phyloP scores from a whole-genome alignment of 1,140 invertebrate genomes.

The Gryon sp. region DNA sequence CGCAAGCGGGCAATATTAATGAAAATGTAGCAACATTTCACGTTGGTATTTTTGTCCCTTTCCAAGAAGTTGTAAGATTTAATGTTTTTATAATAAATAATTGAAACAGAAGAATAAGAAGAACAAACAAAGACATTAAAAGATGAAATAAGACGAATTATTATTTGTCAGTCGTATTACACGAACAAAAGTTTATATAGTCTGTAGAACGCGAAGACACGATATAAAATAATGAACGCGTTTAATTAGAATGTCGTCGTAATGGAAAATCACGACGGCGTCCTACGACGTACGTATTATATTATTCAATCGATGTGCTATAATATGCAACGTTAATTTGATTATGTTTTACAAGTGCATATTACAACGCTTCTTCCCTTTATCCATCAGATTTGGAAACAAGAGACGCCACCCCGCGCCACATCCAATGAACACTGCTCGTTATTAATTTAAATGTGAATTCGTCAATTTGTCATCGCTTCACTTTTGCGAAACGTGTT shows the following conservation, averaged over 20 bases:
- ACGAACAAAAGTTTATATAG: too few relatives aligned
- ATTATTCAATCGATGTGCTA: constrained; percentile 24
- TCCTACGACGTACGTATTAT: constrained; percentile 19
- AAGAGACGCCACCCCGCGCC: constrained; percentile 5
- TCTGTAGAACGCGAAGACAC: constrained; percentile 9
- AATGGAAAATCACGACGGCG: constrained; percentile 23
- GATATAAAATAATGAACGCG: constrained; percentile 37
- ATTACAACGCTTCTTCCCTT: constrained; percentile 39
- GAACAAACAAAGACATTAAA: too few relatives aligned
- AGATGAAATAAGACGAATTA: too few relatives aligned
- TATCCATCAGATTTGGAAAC: constrained; percentile 34
- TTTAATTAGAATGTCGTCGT: constrained; percentile 32
- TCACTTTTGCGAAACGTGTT: constrained; percentile 3
- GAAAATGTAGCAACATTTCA: too few relatives aligned
- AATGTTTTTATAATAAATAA: too few relatives aligned
- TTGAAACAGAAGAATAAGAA: too few relatives aligned
- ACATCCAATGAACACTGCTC: constrained; percentile 14
- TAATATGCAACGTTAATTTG: constrained; percentile 42
- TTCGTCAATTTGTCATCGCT: constrained; percentile 4
- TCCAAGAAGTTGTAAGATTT: background rate
- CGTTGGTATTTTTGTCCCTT: too few relatives aligned
- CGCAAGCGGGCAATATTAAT: too few relatives aligned
- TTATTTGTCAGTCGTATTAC: too few relatives aligned
- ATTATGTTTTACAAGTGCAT: constrained; percentile 40
- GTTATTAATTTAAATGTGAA: constrained; percentile 17